These are phyloP conservation scores for Hipparchia sbordonii DNA, from an alignment of 2,888 invertebrate species.

Conservation along the genomic window DNA sequence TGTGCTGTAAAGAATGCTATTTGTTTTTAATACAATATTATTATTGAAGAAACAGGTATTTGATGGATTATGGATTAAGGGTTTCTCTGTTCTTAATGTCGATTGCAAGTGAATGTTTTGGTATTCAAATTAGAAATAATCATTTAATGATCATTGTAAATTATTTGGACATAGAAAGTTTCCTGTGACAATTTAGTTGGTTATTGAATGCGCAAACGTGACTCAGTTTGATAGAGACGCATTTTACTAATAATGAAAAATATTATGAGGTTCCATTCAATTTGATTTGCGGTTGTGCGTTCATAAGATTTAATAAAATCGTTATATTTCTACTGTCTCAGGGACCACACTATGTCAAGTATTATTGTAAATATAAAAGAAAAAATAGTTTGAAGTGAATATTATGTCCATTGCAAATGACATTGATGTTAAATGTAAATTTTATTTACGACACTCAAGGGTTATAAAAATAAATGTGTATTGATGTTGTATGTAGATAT, in stretches of 20 bases:
- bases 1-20: slow-evolving; percentile 45
- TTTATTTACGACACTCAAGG: slow-evolving; percentile 63
- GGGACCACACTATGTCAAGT: slow-evolving; percentile 51
- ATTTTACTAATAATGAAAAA: neutral
- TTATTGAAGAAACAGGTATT: slow-evolving; percentile 21
- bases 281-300: slow-evolving; percentile 37
- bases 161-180: slow-evolving; percentile 47
- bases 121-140: slow-evolving; percentile 1
- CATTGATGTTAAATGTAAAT: slow-evolving; percentile 53
- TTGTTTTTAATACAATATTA: slow-evolving; percentile 40
- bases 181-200: slow-evolving; percentile 44
- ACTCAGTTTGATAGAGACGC: slow-evolving; percentile 19
- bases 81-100: slow-evolving; percentile 56
- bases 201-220: slow-evolving; percentile 41
- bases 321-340: slow-evolving; percentile 39
- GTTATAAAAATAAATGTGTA: slow-evolving; percentile 59
- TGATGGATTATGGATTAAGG: slow-evolving; percentile 47
- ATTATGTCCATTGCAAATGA: slow-evolving; percentile 64
- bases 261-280: neutral
- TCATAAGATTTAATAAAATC: slow-evolving; percentile 32
- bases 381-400: slow-evolving; percentile 59
- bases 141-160: slow-evolving; percentile 49
- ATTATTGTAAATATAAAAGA: slow-evolving; percentile 66
- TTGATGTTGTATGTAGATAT: slow-evolving; percentile 62
- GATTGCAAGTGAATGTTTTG: slow-evolving; percentile 65